phyloP scores from a whole-genome alignment of 1,140 invertebrate genomes.

The Oryzaephilus surinamensis region DNA sequence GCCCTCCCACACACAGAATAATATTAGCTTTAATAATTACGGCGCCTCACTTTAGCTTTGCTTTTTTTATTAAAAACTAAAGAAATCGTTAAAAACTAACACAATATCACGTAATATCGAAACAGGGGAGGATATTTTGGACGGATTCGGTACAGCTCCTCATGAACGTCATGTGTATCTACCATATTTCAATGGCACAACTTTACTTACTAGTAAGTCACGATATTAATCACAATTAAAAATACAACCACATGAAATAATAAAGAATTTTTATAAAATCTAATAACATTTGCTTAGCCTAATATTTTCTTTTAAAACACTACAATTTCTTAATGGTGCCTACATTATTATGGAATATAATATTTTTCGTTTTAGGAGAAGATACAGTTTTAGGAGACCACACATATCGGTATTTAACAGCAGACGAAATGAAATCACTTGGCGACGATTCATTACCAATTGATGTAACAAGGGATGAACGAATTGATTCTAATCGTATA shows the following conservation, averaged over 20 bases:
- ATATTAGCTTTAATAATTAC: no score
- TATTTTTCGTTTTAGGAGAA: conserved; percentile 56
- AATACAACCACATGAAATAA: no score
- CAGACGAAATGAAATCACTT: conserved; percentile 89
- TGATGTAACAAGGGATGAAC: conserved; percentile 82
- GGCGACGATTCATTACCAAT: conserved; percentile 88
- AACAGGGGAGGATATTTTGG: conserved; percentile 33
- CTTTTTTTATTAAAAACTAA: no score
- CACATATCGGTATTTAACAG: conserved; percentile 82
- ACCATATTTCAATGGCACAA: conserved; percentile 62
- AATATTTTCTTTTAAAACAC: no score
- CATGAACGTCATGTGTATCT: conserved; percentile 69
- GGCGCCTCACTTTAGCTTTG: no score
- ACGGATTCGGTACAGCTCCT: conserved; percentile 51
- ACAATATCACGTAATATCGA: conserved; percentile 11
- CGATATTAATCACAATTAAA: no score
- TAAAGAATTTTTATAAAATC: no score
- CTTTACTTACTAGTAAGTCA: conserved; percentile 65
- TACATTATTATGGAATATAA: no score
- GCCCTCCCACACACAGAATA: no score
- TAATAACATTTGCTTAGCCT: no score
- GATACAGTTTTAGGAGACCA: conserved; percentile 83
- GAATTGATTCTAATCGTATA: conserved; percentile 52
- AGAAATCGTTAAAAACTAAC: no score
- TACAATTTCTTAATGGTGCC: no score